Conservation (phyloP, 2,113 vertebrate genomes). For the Myotis davidii region DNA sequence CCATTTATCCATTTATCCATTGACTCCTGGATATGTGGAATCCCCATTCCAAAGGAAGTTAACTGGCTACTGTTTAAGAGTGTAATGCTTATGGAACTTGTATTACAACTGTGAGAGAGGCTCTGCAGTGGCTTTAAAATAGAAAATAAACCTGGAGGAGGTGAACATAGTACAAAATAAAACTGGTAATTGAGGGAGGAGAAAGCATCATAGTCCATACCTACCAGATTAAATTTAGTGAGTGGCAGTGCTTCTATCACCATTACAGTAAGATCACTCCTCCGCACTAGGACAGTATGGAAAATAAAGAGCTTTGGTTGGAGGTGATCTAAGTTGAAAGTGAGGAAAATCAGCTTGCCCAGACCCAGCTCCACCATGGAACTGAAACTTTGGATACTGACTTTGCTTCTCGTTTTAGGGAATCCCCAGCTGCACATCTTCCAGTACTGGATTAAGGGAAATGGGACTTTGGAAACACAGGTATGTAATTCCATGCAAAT, state of each 20-base stretch:
- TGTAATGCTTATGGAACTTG: not conserved
- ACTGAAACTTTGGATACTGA: no score
- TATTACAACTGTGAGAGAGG: not conserved
- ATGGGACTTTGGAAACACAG: no score
- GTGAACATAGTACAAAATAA: not conserved
- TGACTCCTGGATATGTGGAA: not conserved
- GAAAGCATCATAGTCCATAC: not conserved
- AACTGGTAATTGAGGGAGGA: not conserved
- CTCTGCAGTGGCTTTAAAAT: not conserved
- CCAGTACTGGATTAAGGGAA: no score
- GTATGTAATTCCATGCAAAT: no score
- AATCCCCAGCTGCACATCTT: no score
- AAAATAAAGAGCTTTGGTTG: not conserved
- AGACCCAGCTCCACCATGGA: no score
- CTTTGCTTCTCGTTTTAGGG: no score
- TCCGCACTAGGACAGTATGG: not conserved
- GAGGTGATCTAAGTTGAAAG: not conserved
- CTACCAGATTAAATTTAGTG: not conserved
- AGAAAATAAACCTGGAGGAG: not conserved
- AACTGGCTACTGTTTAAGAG: not conserved
- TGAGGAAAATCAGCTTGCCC: not conserved
- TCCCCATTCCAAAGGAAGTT: not conserved
- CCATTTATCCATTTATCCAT: not conserved
- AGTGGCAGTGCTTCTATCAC: not conserved
- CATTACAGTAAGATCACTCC: not conserved